A percentile compares a stretch with the other conserved stretches of the same genome.
Conservation (phyloP, 2,113 vertebrate genomes). For the Centrocercus urophasianus region DNA sequence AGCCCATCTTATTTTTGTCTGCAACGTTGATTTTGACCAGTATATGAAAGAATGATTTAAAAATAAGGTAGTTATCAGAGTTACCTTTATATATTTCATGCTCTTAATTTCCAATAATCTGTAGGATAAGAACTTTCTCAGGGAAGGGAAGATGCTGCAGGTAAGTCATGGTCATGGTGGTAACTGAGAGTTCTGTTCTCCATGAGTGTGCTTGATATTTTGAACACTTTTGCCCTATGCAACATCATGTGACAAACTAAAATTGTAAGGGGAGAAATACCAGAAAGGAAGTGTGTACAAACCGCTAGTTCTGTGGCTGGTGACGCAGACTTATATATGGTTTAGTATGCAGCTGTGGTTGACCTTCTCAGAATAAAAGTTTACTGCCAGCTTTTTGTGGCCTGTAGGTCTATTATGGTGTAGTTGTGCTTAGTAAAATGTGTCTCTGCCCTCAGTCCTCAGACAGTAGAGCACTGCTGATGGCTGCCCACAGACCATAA, state of each 20-base stretch:
- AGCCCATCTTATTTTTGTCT: neutral
- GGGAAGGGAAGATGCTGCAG: neutral
- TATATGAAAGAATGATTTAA: neutral
- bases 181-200: neutral
- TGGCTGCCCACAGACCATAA: neutral
- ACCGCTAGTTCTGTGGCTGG: neutral
- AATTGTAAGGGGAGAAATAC: neutral
- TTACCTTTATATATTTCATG: neutral
- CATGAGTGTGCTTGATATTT: neutral
- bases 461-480: neutral
- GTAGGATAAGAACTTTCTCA: neutral
- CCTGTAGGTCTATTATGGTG: neutral
- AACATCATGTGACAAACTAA: neutral
- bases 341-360: constrained; percentile 33
- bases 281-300: constrained; percentile 11
- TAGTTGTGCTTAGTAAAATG: constrained; percentile 1
- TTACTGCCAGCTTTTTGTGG: constrained; percentile 6
- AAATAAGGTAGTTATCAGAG: neutral
- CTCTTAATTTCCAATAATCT: neutral
- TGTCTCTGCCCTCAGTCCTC: neutral
- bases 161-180: neutral
- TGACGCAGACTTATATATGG: neutral
- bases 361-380: constrained; percentile 44
- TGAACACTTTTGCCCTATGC: neutral
- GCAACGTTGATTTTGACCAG: neutral